Percentiles rank a stretch among this genome's conserved stretches.
phyloP scores from a whole-genome alignment of 1,140 invertebrate genomes.

The Heterodera schachtii region DNA sequence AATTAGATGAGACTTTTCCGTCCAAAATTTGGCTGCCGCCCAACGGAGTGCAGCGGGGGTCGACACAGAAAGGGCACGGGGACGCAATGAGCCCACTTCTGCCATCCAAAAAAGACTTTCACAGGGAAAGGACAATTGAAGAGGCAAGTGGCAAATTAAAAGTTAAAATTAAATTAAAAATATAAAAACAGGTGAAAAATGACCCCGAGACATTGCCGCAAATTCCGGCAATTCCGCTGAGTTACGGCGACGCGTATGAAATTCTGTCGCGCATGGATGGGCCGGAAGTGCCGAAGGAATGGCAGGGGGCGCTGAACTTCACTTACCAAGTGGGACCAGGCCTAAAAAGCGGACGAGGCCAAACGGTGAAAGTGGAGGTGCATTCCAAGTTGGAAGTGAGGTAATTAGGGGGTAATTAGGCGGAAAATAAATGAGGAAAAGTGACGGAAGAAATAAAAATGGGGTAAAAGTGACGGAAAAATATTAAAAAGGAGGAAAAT shows the following conservation, averaged over 20 bases:
- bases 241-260: constrained; percentile 60
- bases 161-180: not conserved
- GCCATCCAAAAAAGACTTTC: constrained; percentile 56
- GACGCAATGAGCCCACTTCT: constrained; percentile 59
- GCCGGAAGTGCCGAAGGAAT: constrained; percentile 42
- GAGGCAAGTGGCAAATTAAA: constrained; percentile 26
- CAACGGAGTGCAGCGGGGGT: constrained; percentile 35
- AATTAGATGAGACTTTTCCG: constrained; percentile 52
- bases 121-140: constrained; percentile 43
- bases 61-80: constrained; percentile 40
- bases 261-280: constrained; percentile 52
- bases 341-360: constrained; percentile 25
- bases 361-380: constrained; percentile 47
- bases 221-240: constrained; percentile 61
- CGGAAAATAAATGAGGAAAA: not conserved
- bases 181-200: constrained; percentile 20
- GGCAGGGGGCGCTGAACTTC: constrained; percentile 64
- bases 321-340: constrained; percentile 60
- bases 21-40: constrained; percentile 38
- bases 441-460: not conserved
- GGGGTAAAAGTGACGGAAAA: too few relatives aligned
- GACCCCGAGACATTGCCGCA: constrained; percentile 40
- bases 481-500: not conserved
- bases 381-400: constrained; percentile 47
- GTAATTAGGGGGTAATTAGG: not conserved